Percentiles rank a stretch among this genome's conserved stretches.
Conservation (phyloP, 2,113 vertebrate genomes). For the Carettochelys insculpta region DNA sequence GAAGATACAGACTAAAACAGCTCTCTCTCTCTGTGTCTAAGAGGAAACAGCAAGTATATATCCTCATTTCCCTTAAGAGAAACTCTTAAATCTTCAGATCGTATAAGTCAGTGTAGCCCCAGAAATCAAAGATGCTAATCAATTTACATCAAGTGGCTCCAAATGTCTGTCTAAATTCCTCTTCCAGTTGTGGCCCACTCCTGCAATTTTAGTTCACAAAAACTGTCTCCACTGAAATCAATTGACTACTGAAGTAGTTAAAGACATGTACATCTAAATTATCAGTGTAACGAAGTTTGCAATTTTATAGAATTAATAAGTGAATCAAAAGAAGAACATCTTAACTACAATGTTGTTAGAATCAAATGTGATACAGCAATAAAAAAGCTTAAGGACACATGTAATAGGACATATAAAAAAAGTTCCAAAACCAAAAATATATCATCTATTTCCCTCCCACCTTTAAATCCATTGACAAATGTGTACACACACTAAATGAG, state of each 20-base stretch:
- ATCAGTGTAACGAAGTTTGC: no score
- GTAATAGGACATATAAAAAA: neutral
- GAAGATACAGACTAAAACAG: no score
- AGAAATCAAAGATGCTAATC: neutral
- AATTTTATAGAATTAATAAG: neutral
- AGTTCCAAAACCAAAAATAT: neutral
- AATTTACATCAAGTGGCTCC: accelerated
- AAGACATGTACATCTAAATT: neutral
- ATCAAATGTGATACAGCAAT: neutral
- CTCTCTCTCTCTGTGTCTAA: no score
- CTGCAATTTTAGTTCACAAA: neutral
- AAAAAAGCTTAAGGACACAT: neutral
- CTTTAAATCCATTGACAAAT: slow-evolving; percentile 40
- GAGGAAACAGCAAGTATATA: neutral
- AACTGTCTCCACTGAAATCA: accelerated
- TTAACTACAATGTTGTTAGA: neutral
- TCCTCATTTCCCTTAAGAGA: neutral
- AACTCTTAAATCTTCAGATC: neutral
- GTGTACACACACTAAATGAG: slow-evolving; percentile 31
- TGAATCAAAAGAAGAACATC: neutral
- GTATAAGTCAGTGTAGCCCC: neutral
- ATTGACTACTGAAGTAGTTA: neutral
- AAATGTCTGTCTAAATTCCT: accelerated
- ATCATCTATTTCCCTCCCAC: neutral
- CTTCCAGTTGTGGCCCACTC: accelerated